phyloP scores from a whole-genome alignment of 2,888 invertebrate genomes.

The Tetanocera ferruginea region DNA sequence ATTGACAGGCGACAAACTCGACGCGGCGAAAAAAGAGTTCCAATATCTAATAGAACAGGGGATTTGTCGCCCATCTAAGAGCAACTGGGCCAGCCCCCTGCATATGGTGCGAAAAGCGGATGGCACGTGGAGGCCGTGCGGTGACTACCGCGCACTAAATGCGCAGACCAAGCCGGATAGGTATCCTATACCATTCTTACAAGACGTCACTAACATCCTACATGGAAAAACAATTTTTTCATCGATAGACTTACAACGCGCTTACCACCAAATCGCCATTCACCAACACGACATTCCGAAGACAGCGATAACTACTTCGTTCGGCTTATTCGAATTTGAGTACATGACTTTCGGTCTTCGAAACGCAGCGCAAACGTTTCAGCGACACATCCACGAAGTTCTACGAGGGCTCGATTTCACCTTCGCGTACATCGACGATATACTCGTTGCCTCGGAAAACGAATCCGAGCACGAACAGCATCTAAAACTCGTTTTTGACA shows the following conservation, averaged over 20 bases:
- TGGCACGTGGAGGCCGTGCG: constrained; percentile 38
- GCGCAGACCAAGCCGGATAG: constrained; percentile 20
- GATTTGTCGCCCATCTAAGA: constrained; percentile 66
- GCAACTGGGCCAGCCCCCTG: constrained; percentile 66
- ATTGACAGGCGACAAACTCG: constrained; percentile 54
- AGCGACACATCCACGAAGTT: constrained; percentile 39
- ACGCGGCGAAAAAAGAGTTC: constrained; percentile 45
- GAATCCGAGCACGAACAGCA: constrained; percentile 33
- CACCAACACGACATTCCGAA: constrained; percentile 34
- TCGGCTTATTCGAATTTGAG: constrained; percentile 41
- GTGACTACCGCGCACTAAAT: constrained; percentile 59
- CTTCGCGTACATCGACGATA: constrained; percentile 37
- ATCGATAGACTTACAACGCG: constrained; percentile 32
- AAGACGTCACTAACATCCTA: constrained; percentile 49
- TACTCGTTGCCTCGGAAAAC: constrained; percentile 32
- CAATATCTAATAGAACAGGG: constrained; percentile 56
- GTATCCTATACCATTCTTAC: constrained; percentile 38
- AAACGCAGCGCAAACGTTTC: constrained; percentile 40
- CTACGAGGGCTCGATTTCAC: constrained; percentile 34
- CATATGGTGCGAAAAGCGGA: constrained; percentile 54
- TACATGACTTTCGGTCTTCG: constrained; percentile 53
- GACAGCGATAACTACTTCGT: constrained; percentile 39
- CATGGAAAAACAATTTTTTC: constrained; percentile 36
- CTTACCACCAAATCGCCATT: constrained; percentile 43
- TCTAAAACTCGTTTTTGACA: constrained; percentile 32